Base-by-base conservation (phyloP, 2,113 vertebrate genomes). In the Noturus placidus region DNA sequence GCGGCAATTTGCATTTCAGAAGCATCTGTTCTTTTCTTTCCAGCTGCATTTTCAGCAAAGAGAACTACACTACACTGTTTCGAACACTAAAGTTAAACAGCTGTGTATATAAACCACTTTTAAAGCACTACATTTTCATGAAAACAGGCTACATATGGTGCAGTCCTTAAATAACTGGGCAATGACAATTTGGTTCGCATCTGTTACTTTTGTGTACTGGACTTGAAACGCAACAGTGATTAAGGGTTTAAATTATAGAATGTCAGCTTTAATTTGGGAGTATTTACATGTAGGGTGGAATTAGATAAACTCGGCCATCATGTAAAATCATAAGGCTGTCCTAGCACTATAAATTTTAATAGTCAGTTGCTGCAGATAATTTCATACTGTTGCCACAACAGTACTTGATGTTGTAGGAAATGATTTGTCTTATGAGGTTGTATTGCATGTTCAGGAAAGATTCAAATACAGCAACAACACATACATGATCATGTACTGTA, bases 1-100 rank as follows among this genome's bases (percentile, higher is more conserved):
- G 86, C n/a, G 46, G 17, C 69, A 42, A 85, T 90, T 78, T 85
- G 50, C 54, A 74, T 85, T 67, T 46, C 42, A 67, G 46, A 83
- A 67, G 82, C 25, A 50, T 35, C 42, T 82, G 52, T 54, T 86
- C 59, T 83, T 46, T 63, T 56, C 22, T 56, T n/a, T 59, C 30
- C 30, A 13, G 69, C 4, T 25, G 46, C 76, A 5, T 84, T 84
- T 56, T 27, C 57, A 74, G 74, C 79, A 25, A 35, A 35, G 30
- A 81, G 79, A 61, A 42, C 30, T 61, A 38, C 30, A 33, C 30
- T 81, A 57, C 5, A 61, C 7, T 19, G 63, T n/a, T 33, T 50
- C 11, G 54, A 82, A 61, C 77, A 61, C 25, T 14, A 35, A 57
- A 83, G n/a, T 56, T 33, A 56, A 82, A 35, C 79, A 82, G 79